Percentiles rank a stretch among this genome's conserved stretches.
Conservation (phyloP, 2,797 vertebrate species). For the Myotis pilosus region DNA sequence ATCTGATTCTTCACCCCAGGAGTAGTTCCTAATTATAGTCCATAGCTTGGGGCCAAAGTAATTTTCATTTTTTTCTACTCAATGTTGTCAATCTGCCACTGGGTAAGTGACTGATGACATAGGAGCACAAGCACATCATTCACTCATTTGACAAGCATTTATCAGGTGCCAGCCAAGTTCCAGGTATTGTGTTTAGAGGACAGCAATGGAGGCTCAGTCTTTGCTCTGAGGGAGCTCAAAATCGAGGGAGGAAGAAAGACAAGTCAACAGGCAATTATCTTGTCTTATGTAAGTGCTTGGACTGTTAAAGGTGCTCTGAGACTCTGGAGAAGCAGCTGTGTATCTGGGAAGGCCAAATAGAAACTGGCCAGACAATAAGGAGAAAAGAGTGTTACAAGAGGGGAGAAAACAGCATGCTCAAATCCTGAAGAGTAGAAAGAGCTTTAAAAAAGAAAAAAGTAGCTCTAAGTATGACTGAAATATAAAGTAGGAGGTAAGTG, state of each 20-base stretch:
- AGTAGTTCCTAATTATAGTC: conserved; percentile 54
- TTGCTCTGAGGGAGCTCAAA: not conserved
- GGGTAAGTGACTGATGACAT: not conserved
- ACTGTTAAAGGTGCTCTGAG: not conserved
- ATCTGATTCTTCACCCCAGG: conserved; percentile 56
- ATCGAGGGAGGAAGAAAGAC: not conserved
- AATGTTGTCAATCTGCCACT: not conserved
- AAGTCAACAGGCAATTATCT: not conserved
- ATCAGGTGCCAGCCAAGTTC: not conserved
- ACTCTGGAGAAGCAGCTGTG: not conserved
- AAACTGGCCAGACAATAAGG: not conserved
- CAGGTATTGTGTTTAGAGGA: not conserved
- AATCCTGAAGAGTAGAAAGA: not conserved
- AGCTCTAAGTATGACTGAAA: not conserved
- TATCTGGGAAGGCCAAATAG: not conserved
- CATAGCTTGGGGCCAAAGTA: conserved; percentile 36
- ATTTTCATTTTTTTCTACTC: conserved; percentile 51
- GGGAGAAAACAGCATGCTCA: not conserved
- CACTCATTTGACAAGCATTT: not conserved
- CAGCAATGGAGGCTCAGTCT: not conserved
- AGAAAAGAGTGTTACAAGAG: not conserved
- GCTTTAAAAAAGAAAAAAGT: not conserved
- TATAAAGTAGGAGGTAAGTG: not conserved
- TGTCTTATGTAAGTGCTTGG: not conserved
- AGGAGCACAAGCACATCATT: not conserved